phyloP scores from a whole-genome alignment of 2,888 invertebrate species.

The Amphipyra berbera region DNA sequence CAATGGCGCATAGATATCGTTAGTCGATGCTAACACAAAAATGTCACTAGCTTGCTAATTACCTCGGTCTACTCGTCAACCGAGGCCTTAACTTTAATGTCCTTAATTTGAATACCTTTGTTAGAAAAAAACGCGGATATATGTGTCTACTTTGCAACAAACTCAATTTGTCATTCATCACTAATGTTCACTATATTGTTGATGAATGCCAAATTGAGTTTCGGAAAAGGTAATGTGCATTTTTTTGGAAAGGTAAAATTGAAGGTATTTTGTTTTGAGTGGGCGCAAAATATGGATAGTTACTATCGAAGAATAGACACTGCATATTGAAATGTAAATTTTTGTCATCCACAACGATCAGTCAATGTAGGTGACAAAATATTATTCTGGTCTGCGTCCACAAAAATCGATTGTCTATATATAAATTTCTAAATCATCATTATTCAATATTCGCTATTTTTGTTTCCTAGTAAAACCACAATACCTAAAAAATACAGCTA shows the following conservation, averaged over 20 bases:
- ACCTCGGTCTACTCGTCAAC: constrained; percentile 23
- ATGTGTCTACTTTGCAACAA: constrained; percentile 12
- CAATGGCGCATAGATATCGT: constrained; percentile 30
- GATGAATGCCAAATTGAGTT: constrained; percentile 10
- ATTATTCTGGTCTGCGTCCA: too few species aligned
- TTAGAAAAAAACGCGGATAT: constrained; percentile 28
- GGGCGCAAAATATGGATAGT: not conserved
- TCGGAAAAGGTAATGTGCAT: not conserved
- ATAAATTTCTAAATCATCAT: too few species aligned
- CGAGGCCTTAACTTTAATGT: constrained; percentile 28
- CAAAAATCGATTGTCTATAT: too few species aligned
- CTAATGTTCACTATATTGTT: not conserved
- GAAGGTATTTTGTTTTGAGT: not conserved
- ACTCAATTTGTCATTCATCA: not conserved
- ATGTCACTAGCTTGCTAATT: constrained; percentile 44
- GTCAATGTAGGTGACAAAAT: too few species aligned
- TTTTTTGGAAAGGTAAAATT: not conserved
- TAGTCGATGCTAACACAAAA: constrained; percentile 30
- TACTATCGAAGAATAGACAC: too few species aligned
- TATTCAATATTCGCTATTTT: too few species aligned
- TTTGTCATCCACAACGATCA: too few species aligned
- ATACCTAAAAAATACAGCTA: not conserved
- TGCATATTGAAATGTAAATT: too few species aligned
- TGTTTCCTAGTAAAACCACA: not conserved
- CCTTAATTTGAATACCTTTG: constrained; percentile 35